Evolutionary conservation across 2,888 invertebrate genomes (phyloP).

Genomic region (Lasioglossum malachurum): DNA sequence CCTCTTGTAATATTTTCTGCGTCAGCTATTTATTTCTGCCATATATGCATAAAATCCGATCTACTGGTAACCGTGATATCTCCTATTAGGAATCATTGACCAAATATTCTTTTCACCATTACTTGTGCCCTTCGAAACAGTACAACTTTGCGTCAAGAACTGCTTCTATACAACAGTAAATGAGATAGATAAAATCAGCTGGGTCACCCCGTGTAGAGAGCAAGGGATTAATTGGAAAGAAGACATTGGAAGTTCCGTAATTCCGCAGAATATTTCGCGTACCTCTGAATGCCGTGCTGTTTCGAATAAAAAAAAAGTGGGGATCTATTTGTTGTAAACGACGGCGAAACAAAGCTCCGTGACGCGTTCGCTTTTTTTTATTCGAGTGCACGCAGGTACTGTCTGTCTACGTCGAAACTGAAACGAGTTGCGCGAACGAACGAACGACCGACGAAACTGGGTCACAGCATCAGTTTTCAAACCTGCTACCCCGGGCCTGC

Average conservation of each 20-base stretch:
- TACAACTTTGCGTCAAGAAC: neutral
- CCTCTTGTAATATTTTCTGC: too few relatives aligned
- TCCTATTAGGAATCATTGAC: neutral
- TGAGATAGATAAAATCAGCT: neutral
- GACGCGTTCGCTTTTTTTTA: constrained; percentile 27
- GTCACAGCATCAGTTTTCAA: constrained; percentile 56
- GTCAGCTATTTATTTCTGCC: too few relatives aligned
- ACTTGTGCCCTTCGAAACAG: neutral
- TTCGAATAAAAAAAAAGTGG: neutral
- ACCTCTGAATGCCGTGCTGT: neutral
- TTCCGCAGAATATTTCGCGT: neutral
- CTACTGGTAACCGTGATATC: neutral
- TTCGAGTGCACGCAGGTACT: constrained; percentile 8
- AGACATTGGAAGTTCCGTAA: neutral
- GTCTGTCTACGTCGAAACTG: constrained; percentile 37
- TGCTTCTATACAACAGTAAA: neutral
- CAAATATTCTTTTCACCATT: neutral
- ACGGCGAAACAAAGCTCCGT: neutral
- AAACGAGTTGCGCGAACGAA: constrained; percentile 38
- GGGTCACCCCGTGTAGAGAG: neutral
- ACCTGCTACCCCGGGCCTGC: constrained; percentile 33
- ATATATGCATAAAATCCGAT: too few relatives aligned
- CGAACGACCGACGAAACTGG: constrained; percentile 39
- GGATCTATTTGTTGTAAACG: constrained; percentile 5
- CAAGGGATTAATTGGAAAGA: neutral